These are phyloP conservation scores for Malurus splendens DNA, from an alignment of 2,797 vertebrate species.

Conservation along the genomic window DNA sequence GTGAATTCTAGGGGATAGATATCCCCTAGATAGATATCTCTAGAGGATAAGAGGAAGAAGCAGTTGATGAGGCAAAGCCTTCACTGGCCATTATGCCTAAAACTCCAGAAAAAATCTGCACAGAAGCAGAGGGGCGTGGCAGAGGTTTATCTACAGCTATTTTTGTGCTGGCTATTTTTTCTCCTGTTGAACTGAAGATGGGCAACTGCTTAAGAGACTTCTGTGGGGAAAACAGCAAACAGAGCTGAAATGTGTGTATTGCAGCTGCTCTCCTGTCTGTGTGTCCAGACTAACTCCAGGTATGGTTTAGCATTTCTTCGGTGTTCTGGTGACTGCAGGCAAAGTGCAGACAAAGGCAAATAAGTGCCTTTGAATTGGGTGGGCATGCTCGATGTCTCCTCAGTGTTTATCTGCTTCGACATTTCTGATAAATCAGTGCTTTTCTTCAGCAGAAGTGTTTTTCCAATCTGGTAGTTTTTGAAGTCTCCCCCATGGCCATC, in stretches of 20 bases:
- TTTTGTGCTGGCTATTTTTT: not conserved
- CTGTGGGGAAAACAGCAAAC: not conserved
- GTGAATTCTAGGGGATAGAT: not conserved
- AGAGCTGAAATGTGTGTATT: not conserved
- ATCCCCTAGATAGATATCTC: too few relatives aligned
- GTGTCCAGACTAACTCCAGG: not conserved
- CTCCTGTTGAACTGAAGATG: not conserved
- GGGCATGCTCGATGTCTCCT: not conserved
- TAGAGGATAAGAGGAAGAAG: not conserved
- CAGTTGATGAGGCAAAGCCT: not conserved
- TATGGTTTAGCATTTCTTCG: not conserved
- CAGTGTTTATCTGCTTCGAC: not conserved
- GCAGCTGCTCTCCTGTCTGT: not conserved
- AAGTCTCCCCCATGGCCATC: not conserved
- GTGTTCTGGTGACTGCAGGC: not conserved
- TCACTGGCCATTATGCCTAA: not conserved
- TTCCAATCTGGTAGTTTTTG: not conserved
- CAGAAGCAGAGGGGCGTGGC: not conserved
- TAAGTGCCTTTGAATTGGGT: not conserved
- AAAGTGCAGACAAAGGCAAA: not conserved
- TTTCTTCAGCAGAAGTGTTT: not conserved
- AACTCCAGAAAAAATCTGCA: rapidly evolving
- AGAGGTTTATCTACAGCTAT: not conserved
- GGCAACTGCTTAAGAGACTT: not conserved
- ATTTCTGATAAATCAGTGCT: not conserved